Evolutionary conservation across 2,797 vertebrate genomes (phyloP).

Genomic region (Eulemur albifrons): DNA sequence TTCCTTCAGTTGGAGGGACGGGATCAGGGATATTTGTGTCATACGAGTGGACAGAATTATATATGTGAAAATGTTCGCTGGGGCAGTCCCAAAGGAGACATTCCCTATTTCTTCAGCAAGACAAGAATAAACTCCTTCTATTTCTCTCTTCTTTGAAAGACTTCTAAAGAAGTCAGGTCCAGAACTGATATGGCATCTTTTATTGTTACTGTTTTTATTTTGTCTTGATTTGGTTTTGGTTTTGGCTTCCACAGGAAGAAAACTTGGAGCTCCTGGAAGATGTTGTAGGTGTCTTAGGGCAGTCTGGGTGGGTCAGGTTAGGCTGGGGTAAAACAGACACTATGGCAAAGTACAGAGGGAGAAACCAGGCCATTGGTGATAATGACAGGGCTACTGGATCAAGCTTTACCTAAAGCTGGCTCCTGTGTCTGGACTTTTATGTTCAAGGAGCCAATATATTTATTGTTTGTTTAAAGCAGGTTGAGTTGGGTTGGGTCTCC

Average conservation of each 20-base stretch:
- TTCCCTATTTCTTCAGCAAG: neutral
- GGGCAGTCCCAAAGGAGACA: neutral
- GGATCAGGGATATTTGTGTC: neutral
- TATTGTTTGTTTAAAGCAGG: neutral
- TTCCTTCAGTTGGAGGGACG: neutral
- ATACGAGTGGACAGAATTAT: neutral
- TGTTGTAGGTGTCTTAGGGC: neutral
- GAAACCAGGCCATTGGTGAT: neutral
- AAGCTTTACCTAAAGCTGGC: neutral
- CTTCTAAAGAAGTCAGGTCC: neutral
- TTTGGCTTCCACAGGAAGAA: neutral
- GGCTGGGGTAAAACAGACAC: neutral
- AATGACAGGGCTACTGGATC: neutral
- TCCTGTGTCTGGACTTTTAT: neutral
- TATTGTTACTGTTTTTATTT: neutral
- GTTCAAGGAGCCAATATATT: neutral
- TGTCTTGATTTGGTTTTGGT: neutral
- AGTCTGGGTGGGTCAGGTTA: neutral
- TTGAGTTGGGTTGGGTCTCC: neutral
- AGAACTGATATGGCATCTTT: neutral
- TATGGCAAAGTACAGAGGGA: neutral
- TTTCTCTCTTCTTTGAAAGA: neutral
- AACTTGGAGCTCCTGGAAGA: neutral
- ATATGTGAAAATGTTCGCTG: neutral
- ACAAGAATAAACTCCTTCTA: neutral